phyloP scores from a whole-genome alignment of 2,888 invertebrate species.

The Calliphora vomitoria region DNA sequence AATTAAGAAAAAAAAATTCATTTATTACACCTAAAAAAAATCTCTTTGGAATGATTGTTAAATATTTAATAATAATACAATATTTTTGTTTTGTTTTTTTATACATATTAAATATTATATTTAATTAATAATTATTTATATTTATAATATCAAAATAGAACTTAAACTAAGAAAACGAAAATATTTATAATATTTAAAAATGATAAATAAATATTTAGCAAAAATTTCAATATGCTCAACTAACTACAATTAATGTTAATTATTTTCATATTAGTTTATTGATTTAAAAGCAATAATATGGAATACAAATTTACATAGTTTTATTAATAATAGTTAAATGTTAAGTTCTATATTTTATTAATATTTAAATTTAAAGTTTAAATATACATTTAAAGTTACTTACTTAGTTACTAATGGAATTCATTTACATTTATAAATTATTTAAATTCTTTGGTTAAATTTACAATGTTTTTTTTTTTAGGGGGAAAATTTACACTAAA shows the following conservation, averaged over 20 bases:
- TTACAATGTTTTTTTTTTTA: conserved; percentile 36
- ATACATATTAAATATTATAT: conserved; percentile 2
- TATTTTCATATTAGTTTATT: conserved; percentile 25
- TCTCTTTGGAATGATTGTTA: conserved; percentile 73
- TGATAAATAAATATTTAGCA: conserved; percentile 33
- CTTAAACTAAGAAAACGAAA: conserved; percentile 46
- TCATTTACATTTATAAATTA: conserved; percentile 52
- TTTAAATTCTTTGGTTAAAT: conserved; percentile 67
- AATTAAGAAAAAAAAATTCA: conserved; percentile 58
- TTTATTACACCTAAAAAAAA: conserved; percentile 71
- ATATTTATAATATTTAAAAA: conserved; percentile 22
- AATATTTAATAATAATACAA: conserved; percentile 26
- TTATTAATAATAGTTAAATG: conserved; percentile 28
- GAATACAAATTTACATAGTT: conserved; percentile 58
- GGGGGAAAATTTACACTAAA: conserved; percentile 45
- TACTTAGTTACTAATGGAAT: conserved; percentile 53
- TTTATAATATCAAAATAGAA: conserved; percentile 68
- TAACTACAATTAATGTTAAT: conserved; percentile 58
- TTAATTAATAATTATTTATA: conserved; percentile 38
- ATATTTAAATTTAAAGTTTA: conserved; percentile 18
- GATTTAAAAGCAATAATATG: conserved; percentile 65
- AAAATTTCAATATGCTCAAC: conserved; percentile 59
- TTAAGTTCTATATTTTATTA: conserved; percentile 21
- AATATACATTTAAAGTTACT: conserved; percentile 45
- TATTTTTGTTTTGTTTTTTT: not conserved